Evolutionary conservation across 2,797 vertebrate species (phyloP), one percentile per base, ranked within the genome.

Genomic region (Danio kyathit): DNA sequence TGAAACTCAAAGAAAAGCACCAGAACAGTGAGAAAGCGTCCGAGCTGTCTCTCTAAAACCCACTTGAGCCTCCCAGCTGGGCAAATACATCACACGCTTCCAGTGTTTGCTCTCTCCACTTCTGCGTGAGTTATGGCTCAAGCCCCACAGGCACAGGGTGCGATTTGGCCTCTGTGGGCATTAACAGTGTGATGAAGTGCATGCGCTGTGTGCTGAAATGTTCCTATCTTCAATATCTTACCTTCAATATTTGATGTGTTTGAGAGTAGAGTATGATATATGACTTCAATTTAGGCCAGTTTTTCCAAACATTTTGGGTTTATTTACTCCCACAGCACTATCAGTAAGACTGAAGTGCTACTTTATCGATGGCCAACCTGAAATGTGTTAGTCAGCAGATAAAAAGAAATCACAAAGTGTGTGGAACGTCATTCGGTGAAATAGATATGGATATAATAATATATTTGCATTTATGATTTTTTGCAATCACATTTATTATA

Each of bases 41-140:
- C 76, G 7, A 19, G 29, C 63, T 81, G 60, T 82, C 74, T 79
- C 56, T 83, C 48, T 59, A 54, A 66, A 44, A 79, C 65, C 67
- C 67, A 67, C 66, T 83, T 65, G 61, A 82, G 40, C 81, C 67
- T 64, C 44, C 51, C 84, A 85, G 81, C 83, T 86, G 83, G 79
- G 60, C 76, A 83, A 86, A 85, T 66, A 74, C 69, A 74, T 71
- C 74, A 61, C 77, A 76, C 48, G 38, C 63, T 64, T 80, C 44
- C 59, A 76, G 60, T 82, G 66, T 86, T 78, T 82, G 76, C 73
- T 63, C 76, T 51, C 54, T 64, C 56, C 69, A 61, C 78, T 84
- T 60, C 69, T 59, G 40, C 17, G n/a, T 69, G 76, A 67, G 67
- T 48, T 66, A 64, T n/a, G 57, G 29, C 29, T 43, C 44, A 41